A percentile compares a stretch with the other conserved stretches of the same genome.
Evolutionary conservation across 2,797 vertebrate species (phyloP).

Genomic region (Sparus aurata): DNA sequence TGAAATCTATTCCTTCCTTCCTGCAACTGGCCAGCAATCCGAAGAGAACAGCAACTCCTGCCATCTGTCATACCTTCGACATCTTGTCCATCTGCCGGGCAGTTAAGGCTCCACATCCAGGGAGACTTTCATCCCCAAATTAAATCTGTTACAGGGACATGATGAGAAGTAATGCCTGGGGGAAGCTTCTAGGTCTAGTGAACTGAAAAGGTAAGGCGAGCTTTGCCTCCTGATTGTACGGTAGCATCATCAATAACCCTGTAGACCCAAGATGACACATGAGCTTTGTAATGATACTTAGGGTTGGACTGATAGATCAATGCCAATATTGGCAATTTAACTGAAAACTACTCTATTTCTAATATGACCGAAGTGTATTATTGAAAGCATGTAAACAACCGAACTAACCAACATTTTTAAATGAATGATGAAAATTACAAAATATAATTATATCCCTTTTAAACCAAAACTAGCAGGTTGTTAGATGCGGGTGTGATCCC

Average conservation of each 20-base stretch:
- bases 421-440: not conserved
- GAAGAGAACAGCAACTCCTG: slow-evolving; percentile 21
- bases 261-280: slow-evolving; percentile 36
- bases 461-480: too few relatives aligned
- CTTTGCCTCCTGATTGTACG: slow-evolving; percentile 59
- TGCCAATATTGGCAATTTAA: not conserved
- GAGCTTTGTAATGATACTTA: slow-evolving; percentile 11
- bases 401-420: not conserved
- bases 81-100: slow-evolving; percentile 15
- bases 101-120: slow-evolving; percentile 1
- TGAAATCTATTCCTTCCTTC: slow-evolving; percentile 29
- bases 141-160: slow-evolving; percentile 4
- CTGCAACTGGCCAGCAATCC: not conserved
- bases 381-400: not conserved
- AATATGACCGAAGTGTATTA: not conserved
- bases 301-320: slow-evolving; percentile 3
- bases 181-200: slow-evolving; percentile 6
- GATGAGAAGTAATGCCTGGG: slow-evolving; percentile 34
- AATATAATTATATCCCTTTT: not conserved
- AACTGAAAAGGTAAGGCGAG: slow-evolving; percentile 21
- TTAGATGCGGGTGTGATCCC: too few relatives aligned
- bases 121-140: slow-evolving; percentile 1
- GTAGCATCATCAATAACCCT: slow-evolving; percentile 52
- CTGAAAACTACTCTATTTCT: not conserved
- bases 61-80: slow-evolving; percentile 26